Evolutionary conservation across 92 coral and sea anemone species (phyloP).

Genomic region (Montipora capitata): DNA sequence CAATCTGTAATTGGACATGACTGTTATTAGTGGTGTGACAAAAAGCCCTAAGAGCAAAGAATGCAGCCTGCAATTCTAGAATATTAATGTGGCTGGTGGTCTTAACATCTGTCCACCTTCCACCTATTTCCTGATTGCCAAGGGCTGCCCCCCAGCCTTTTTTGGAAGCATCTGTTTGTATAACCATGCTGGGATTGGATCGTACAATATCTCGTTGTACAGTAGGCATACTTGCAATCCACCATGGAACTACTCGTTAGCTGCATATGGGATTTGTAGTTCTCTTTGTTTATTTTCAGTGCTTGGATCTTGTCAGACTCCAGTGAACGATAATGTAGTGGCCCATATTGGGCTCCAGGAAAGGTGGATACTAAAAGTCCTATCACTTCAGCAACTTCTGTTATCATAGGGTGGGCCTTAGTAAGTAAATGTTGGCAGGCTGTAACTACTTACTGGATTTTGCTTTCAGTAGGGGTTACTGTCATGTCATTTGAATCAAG

Average conservation of each 20-base stretch:
- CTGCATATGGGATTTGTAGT: constrained; percentile 8
- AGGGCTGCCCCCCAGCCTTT: constrained; percentile 59
- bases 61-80: constrained; percentile 68
- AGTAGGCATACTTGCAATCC: constrained; percentile 12
- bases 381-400: constrained; percentile 3
- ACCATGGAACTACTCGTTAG: constrained; percentile 27
- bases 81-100: constrained; percentile 64
- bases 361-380: constrained; percentile 10
- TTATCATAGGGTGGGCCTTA: neutral
- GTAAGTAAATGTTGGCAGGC: constrained; percentile 9
- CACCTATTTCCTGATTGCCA: constrained; percentile 50
- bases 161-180: constrained; percentile 15
- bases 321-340: constrained; percentile 12
- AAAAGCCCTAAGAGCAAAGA: constrained; percentile 42
- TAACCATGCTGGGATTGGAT: constrained; percentile 6
- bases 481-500: constrained; percentile 55
- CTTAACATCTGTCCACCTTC: constrained; percentile 65
- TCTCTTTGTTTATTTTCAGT: constrained; percentile 2
- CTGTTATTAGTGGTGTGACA: neutral
- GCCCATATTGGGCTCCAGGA: constrained; percentile 15
- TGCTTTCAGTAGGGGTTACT: constrained; percentile 5
- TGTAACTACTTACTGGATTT: constrained; percentile 11
- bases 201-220: neutral
- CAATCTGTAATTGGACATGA: constrained; percentile 52
- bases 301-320: constrained; percentile 10